Evolutionary conservation across 2,113 vertebrate genomes (phyloP).

Genomic region (Sclerurus mexicanus): DNA sequence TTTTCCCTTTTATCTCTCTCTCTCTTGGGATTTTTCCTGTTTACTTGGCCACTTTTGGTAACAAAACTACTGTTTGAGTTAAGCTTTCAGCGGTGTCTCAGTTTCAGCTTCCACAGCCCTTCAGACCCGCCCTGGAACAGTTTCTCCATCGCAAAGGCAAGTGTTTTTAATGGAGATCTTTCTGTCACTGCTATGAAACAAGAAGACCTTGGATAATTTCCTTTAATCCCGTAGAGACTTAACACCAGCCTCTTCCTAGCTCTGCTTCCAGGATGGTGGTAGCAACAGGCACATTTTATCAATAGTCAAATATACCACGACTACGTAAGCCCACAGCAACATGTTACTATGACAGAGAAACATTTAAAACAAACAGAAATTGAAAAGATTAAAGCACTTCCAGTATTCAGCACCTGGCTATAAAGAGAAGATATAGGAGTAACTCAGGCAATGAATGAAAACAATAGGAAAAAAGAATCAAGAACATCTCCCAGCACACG

Average conservation of each 20-base stretch:
- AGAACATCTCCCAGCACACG: background rate
- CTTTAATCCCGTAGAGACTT: background rate
- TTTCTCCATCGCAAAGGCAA: background rate
- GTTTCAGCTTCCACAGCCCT: no score
- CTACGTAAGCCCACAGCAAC: background rate
- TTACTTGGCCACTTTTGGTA: no score
- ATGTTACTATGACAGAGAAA: background rate
- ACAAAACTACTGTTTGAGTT: no score
- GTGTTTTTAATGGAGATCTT: background rate
- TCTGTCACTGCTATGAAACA: background rate
- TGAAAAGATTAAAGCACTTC: background rate
- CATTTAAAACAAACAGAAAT: background rate
- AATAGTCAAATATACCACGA: background rate
- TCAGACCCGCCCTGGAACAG: no score
- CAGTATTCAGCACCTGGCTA: background rate
- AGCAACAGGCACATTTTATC: background rate
- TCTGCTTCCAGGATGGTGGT: background rate
- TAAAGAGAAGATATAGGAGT: background rate
- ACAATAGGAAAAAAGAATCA: background rate
- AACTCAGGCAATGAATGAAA: background rate
- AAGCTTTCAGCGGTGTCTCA: no score
- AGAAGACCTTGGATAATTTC: background rate
- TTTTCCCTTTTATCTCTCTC: no score
- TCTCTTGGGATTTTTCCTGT: no score
- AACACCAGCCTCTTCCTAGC: background rate